Base-by-base conservation (phyloP, 2,888 invertebrate genomes). In the Caprella mutica region DNA sequence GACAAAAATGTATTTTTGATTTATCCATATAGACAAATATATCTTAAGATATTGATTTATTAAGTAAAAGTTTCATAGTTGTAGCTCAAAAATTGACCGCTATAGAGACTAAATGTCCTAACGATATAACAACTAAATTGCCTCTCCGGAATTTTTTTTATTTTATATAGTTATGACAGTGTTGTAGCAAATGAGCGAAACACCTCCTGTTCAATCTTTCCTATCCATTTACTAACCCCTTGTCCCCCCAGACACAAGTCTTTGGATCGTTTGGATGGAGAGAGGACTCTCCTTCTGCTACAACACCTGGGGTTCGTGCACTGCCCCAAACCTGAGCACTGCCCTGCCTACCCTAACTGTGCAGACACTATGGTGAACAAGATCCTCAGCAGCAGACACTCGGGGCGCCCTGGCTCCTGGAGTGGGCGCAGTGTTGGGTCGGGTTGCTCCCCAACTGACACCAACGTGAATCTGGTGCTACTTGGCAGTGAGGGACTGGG, bases 231-330 rank as follows among this genome's bases (percentile, higher is more conserved):
- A n/a, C n/a, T n/a, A n/a, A n/a, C n/a, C n/a, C n/a, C n/a, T n/a
- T n/a, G n/a, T n/a, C n/a, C n/a, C n/a, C n/a, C n/a, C 67, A 88
- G 92, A 74, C 96, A 92, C 75, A 91, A 92, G 75, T 85, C 90
- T 73, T 77, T 97, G 70, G 33, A 33, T 14, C 81, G 91, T 56
- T 79, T 96, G 72, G 92, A 93, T 75, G 92, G 93, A 74, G 93
- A 96, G 71, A 78, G 97, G 65, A 90, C 92, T 72, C 77, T 93
- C 67, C 88, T 96, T 82, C 77, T 97, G 61, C 87, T 93, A 69
- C 92, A 93, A 73, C 94, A 94, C 74, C 77, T 94, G 42, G 92
- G 93, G 58, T 96, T 96, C 74, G 86, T 94, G 56, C 92, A 94
- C 75, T 90, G 89, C 72, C 93, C 94, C 14, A 88, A 91, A 73